phyloP scores from a whole-genome alignment of 2,113 vertebrate species.

The Phaetusa simplex region DNA sequence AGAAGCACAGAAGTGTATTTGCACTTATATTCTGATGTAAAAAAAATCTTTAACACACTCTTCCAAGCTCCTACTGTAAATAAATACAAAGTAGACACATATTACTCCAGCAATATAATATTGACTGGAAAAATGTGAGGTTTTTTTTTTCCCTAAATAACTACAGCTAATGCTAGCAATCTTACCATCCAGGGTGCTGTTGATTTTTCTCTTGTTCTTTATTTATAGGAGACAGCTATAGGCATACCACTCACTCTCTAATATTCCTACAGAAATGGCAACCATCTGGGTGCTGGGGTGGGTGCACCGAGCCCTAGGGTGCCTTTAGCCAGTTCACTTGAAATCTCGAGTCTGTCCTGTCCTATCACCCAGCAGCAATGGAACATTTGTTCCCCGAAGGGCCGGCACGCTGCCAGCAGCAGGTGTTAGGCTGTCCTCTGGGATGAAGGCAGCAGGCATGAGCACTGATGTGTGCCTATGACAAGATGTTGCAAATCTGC shows the following conservation, averaged over 20 bases:
- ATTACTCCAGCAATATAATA: neutral
- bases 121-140: neutral
- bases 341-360: slow-evolving; percentile 80
- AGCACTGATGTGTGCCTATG: slow-evolving; percentile 85
- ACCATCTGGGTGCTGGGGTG: slow-evolving; percentile 77
- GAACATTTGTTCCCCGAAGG: slow-evolving; percentile 83
- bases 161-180: neutral
- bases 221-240: slow-evolving; percentile 1
- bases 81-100: neutral
- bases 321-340: slow-evolving; percentile 81
- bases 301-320: slow-evolving; percentile 68
- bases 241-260: neutral
- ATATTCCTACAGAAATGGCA: slow-evolving; percentile 62
- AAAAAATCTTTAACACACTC: neutral
- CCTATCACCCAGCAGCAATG: slow-evolving; percentile 80
- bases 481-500: slow-evolving; percentile 88
- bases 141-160: neutral
- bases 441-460: slow-evolving; percentile 82
- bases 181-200: neutral
- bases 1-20: neutral
- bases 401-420: slow-evolving; percentile 83
- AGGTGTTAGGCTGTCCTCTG: slow-evolving; percentile 88
- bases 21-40: neutral
- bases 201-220: neutral
- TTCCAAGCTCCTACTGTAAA: neutral